Conservation (phyloP, 2,113 vertebrate genomes). For the Spermophilus dauricus region DNA sequence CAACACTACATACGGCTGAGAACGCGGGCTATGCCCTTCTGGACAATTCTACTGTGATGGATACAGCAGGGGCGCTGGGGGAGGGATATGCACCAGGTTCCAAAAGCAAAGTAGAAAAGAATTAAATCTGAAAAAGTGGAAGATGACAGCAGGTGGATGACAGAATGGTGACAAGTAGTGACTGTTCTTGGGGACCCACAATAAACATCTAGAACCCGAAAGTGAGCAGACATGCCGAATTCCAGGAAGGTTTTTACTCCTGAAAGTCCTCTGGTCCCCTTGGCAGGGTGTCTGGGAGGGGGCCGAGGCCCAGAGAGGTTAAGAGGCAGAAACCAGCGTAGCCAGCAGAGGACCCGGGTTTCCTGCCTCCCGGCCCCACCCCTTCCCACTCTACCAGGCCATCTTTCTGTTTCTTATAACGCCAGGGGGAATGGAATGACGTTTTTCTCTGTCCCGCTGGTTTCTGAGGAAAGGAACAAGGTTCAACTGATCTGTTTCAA, state of each 20-base stretch:
- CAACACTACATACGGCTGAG: rapidly evolving
- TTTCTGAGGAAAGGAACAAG: background rate
- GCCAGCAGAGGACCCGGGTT: background rate
- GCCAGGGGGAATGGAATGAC: rapidly evolving
- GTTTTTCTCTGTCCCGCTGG: background rate
- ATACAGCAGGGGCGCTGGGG: too few species aligned
- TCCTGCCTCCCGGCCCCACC: background rate
- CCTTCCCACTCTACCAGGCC: background rate
- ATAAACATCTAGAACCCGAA: background rate
- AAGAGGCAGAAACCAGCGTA: rapidly evolving
- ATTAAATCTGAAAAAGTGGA: background rate
- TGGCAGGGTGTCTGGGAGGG: background rate
- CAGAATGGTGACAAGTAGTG: background rate
- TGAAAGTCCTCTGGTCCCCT: background rate
- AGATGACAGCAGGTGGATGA: background rate
- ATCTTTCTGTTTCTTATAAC: background rate
- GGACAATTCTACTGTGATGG: background rate
- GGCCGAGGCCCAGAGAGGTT: background rate
- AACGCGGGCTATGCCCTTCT: rapidly evolving
- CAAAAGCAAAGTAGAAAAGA: background rate
- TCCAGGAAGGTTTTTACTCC: background rate
- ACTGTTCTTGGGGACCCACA: background rate
- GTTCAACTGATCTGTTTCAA: background rate
- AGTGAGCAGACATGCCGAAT: rapidly evolving
- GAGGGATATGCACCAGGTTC: background rate